A percentile compares a stretch with the other conserved stretches of the same genome.
Evolutionary conservation across 2,113 vertebrate species (phyloP).

Genomic region (Lepus europaeus): DNA sequence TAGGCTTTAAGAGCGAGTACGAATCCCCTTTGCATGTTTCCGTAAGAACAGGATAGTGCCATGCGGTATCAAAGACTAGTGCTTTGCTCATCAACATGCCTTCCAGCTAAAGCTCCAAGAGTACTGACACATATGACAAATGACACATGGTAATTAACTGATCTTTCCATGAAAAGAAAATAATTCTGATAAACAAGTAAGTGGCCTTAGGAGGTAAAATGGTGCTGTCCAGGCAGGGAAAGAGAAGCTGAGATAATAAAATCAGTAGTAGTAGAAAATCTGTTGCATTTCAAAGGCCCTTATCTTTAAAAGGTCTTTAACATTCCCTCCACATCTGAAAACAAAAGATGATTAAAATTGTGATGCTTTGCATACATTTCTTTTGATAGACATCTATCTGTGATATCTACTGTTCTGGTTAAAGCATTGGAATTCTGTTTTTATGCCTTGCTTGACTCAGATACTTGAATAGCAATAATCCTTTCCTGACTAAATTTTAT

Average conservation of each 20-base stretch:
- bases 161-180: constrained; percentile 46
- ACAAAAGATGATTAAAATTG: not conserved
- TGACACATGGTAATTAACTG: not conserved
- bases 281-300: not conserved
- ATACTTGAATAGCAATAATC: not conserved
- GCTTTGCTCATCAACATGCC: constrained; percentile 32
- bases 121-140: not conserved
- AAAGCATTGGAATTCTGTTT: not conserved
- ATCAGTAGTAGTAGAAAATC: not conserved
- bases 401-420: not conserved
- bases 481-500: constrained; percentile 14
- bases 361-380: not conserved
- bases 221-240: not conserved
- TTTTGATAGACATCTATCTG: not conserved
- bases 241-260: not conserved
- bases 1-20: not conserved
- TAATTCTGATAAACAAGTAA: constrained; percentile 28
- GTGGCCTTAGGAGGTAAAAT: constrained; percentile 18
- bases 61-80: not conserved
- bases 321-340: constrained; percentile 25
- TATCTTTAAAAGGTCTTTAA: not conserved
- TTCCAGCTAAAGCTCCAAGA: not conserved
- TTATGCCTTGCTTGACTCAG: not conserved
- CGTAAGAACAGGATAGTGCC: not conserved
- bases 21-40: not conserved